phyloP scores from a whole-genome alignment of 2,888 invertebrate species.

The Dicycla oo region DNA sequence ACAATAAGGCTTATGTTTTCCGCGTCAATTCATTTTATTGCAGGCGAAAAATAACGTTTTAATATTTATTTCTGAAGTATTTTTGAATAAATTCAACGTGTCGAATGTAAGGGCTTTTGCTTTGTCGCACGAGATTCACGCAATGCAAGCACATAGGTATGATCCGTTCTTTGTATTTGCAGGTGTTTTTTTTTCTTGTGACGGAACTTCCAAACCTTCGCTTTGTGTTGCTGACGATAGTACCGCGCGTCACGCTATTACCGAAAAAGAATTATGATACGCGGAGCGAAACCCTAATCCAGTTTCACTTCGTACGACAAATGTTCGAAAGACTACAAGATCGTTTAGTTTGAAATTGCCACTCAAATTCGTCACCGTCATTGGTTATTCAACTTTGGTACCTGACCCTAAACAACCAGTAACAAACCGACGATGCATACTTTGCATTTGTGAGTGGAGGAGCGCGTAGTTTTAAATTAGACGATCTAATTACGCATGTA shows the following conservation, averaged over 20 bases:
- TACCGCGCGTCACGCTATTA: neutral
- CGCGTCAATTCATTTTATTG: slow-evolving; percentile 2
- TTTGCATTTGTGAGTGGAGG: neutral
- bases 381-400: neutral
- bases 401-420: neutral
- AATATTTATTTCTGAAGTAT: slow-evolving; percentile 2
- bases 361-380: neutral
- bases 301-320: neutral
- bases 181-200: neutral
- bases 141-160: neutral
- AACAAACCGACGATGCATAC: neutral
- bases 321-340: neutral
- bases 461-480: neutral
- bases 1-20: slow-evolving; percentile 51
- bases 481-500: neutral
- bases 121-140: neutral
- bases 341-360: slow-evolving; percentile 4
- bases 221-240: neutral
- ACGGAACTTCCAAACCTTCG: neutral
- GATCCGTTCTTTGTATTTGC: neutral
- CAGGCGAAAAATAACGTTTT: slow-evolving; percentile 23
- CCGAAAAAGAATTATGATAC: slow-evolving; percentile 6
- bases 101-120: neutral
- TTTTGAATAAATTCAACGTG: slow-evolving; percentile 3
- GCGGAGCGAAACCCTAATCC: neutral